phyloP scores from a whole-genome alignment of 1,140 invertebrate species.

The Gonatopus flavifemur region DNA sequence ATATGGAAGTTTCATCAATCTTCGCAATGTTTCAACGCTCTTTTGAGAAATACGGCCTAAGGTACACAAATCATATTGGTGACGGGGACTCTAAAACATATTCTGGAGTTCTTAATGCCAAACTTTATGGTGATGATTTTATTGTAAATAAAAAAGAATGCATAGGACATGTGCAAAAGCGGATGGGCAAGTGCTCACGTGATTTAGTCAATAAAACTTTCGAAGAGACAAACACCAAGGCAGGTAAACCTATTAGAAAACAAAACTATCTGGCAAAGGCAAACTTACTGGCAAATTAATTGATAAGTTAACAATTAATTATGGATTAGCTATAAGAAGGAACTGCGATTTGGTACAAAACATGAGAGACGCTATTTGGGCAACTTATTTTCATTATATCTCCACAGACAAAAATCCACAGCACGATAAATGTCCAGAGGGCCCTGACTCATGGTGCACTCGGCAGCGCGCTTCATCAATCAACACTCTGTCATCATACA shows the following conservation, averaged over 20 bases:
- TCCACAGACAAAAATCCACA: constrained; percentile 22
- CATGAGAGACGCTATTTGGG: constrained; percentile 4
- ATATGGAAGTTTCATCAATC: constrained; percentile 11
- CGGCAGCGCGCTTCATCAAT: constrained; percentile 1
- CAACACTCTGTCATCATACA: neutral
- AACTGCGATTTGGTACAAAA: constrained; percentile 4
- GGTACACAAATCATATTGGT: constrained; percentile 2
- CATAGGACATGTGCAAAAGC: neutral
- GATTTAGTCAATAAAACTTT: constrained; percentile 1
- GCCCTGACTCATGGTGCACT: neutral
- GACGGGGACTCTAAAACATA: constrained; percentile 25
- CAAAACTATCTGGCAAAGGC: constrained; percentile 15
- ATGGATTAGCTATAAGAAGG: too few relatives aligned
- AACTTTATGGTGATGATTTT: constrained; percentile 12
- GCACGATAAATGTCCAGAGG: constrained; percentile 6
- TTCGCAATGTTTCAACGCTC: constrained; percentile 22
- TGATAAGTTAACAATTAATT: constrained; percentile 28
- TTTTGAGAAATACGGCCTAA: constrained; percentile 4
- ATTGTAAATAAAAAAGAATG: constrained; percentile 3
- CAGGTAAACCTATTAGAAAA: neutral
- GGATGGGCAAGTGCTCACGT: neutral
- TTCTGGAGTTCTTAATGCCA: constrained; percentile 1
- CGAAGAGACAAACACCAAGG: neutral
- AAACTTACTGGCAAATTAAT: constrained; percentile 29
- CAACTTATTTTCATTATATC: neutral